phyloP scores from a whole-genome alignment of 2,797 vertebrate genomes.

The Ficedula albicollis region DNA sequence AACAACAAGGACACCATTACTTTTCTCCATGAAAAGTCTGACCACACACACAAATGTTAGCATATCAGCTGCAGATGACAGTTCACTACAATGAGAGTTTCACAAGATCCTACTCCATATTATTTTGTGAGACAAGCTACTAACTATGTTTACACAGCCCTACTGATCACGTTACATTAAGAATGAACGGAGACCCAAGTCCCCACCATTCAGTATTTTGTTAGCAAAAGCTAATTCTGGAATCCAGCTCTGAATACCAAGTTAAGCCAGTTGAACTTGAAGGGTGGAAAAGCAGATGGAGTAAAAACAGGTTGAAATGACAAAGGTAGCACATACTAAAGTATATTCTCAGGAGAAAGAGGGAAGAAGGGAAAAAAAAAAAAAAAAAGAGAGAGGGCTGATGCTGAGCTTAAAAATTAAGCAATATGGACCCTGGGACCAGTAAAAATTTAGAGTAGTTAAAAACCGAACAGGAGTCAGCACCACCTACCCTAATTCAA shows the following conservation, averaged over 20 bases:
- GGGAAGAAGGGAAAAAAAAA: too few species aligned
- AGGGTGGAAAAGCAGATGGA: neutral
- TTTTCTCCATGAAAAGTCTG: neutral
- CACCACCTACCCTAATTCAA: neutral
- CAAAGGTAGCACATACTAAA: neutral
- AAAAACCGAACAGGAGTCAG: neutral
- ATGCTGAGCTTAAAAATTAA: neutral
- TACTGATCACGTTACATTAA: neutral
- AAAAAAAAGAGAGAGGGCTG: neutral
- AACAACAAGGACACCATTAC: neutral
- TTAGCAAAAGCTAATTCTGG: neutral
- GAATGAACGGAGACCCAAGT: neutral
- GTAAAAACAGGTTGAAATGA: neutral
- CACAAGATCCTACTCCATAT: neutral
- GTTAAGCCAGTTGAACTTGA: neutral
- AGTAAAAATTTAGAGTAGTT: neutral
- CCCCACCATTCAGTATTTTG: fast-evolving
- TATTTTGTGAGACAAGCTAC: neutral
- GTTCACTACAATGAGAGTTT: neutral
- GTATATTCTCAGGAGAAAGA: fast-evolving
- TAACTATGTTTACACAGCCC: neutral
- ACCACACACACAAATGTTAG: neutral
- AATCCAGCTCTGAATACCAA: neutral
- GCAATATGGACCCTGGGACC: neutral
- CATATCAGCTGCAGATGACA: neutral